Conservation (phyloP, 2,797 vertebrate species). For the Sylvia borin region DNA sequence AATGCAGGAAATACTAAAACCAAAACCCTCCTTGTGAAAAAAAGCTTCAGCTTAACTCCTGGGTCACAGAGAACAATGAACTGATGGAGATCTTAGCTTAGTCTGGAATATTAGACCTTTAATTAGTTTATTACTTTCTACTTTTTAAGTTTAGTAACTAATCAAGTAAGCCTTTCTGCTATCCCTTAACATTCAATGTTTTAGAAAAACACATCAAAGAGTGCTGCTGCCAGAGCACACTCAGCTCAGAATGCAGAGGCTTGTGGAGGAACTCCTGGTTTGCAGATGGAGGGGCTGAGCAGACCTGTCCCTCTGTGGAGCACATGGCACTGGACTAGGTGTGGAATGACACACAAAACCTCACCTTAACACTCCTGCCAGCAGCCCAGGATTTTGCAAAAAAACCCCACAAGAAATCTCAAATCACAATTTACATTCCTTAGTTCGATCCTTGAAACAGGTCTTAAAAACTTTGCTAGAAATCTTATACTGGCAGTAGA, state of each 20-base stretch:
- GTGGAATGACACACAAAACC: background rate
- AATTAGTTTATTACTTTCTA: background rate
- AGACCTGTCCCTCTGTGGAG: background rate
- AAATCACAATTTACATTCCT: background rate
- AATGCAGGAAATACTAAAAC: background rate
- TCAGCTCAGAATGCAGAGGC: background rate
- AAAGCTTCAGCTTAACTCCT: background rate
- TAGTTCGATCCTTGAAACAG: background rate
- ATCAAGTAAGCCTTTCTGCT: background rate
- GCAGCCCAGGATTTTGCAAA: background rate
- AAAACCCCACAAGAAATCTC: background rate
- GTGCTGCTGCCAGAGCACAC: fast-evolving
- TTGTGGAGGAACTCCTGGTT: background rate
- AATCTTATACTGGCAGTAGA: background rate
- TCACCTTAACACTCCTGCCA: background rate
- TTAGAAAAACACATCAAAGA: background rate
- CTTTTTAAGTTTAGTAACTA: background rate
- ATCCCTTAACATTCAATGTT: background rate
- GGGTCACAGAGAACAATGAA: background rate
- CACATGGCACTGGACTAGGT: background rate
- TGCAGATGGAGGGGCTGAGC: background rate
- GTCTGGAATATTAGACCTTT: background rate
- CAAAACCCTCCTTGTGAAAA: background rate
- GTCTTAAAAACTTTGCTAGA: background rate
- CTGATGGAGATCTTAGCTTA: background rate